phyloP scores from a whole-genome alignment of 2,113 vertebrate species.

The Ochotona curzoniae region DNA sequence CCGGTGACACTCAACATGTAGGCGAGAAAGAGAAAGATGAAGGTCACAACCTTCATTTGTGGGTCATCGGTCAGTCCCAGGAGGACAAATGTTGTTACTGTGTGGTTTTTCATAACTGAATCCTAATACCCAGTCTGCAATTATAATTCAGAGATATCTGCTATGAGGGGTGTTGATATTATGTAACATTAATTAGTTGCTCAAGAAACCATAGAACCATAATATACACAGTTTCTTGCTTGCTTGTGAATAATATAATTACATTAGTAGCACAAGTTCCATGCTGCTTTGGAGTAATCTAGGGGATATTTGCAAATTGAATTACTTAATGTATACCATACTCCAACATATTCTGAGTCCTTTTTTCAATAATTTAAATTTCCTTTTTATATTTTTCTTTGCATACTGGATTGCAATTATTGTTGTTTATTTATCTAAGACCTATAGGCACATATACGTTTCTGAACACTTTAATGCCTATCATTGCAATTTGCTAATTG shows the following conservation, averaged over 20 bases:
- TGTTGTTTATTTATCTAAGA: too few species aligned
- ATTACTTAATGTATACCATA: not conserved
- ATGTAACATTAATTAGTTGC: too few species aligned
- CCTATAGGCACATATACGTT: too few species aligned
- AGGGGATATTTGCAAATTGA: not conserved
- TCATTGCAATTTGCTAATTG: too few species aligned
- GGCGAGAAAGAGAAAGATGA: constrained; percentile 59
- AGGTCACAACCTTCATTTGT: constrained; percentile 36
- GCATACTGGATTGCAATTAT: too few species aligned
- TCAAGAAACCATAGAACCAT: not conserved
- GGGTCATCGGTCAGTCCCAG: constrained; percentile 47
- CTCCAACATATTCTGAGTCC: not conserved
- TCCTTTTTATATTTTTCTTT: too few species aligned
- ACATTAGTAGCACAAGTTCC: not conserved
- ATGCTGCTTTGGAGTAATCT: not conserved
- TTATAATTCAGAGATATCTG: constrained; percentile 1
- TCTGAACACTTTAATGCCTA: too few species aligned
- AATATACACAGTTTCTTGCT: not conserved
- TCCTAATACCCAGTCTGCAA: not conserved
- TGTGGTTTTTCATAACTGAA: constrained; percentile 52
- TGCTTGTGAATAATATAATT: not conserved
- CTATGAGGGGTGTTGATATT: not conserved
- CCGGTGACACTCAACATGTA: constrained; percentile 47
- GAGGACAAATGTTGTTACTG: constrained; percentile 52
- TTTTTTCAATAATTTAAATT: not conserved